phyloP scores from a whole-genome alignment of 2,888 invertebrate genomes.

The Ferrisia virgata region DNA sequence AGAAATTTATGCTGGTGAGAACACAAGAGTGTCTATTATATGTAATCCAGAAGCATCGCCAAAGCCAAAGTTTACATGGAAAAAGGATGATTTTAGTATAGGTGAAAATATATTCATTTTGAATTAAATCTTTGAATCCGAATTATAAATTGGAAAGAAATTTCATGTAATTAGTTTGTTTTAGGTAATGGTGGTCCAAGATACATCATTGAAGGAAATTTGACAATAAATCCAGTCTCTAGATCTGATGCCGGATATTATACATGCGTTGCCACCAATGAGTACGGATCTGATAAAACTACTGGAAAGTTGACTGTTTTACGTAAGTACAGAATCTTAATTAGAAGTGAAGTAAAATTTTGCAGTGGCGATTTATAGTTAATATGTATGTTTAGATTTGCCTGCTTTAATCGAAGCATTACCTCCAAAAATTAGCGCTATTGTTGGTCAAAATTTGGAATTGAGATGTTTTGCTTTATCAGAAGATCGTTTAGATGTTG shows the following conservation, averaged over 20 bases:
- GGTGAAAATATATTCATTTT: conserved; percentile 51
- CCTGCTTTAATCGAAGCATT: conserved; percentile 70
- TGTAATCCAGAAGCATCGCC: conserved; percentile 95
- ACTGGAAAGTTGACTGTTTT: conserved; percentile 77
- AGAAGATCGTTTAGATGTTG: conserved; percentile 81
- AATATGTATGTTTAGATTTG: conserved; percentile 58
- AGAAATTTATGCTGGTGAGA: conserved; percentile 87
- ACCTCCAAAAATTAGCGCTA: conserved; percentile 64
- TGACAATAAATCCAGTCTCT: conserved; percentile 79
- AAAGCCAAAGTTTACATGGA: conserved; percentile 82
- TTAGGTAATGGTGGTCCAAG: conserved; percentile 74
- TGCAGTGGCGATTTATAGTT: background rate
- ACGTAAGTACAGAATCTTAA: conserved; percentile 57
- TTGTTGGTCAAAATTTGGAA: conserved; percentile 68
- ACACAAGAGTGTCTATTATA: conserved; percentile 83
- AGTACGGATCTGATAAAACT: conserved; percentile 83
- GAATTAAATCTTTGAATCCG: too few relatives aligned
- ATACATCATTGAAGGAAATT: conserved; percentile 78
- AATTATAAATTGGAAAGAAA: too few relatives aligned
- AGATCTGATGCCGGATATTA: conserved; percentile 84
- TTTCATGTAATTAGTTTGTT: too few relatives aligned
- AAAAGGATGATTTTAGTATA: conserved; percentile 76
- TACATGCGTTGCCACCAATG: conserved; percentile 79
- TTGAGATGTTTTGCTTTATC: conserved; percentile 80
- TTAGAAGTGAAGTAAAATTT: background rate